Evolutionary conservation across 2,888 invertebrate species (phyloP).

Genomic region (Eupithecia dodoneata): DNA sequence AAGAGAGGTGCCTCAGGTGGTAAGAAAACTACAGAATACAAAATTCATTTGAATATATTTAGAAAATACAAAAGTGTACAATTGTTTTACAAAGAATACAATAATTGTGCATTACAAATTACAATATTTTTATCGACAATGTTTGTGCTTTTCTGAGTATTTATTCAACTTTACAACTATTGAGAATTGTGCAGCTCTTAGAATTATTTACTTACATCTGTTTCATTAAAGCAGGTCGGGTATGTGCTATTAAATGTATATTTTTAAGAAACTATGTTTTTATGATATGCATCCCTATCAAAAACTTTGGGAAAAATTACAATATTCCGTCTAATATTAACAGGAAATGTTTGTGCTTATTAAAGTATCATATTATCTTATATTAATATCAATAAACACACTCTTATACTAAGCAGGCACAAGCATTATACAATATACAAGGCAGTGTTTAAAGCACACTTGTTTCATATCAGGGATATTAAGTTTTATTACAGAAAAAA

Average conservation of each 20-base stretch:
- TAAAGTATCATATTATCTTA: neutral
- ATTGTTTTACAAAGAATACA: conserved; percentile 62
- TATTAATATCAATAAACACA: conserved; percentile 37
- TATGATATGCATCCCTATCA: neutral
- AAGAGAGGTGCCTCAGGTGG: conserved; percentile 4
- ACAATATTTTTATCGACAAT: conserved; percentile 48
- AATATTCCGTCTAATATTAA: neutral
- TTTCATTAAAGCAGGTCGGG: neutral
- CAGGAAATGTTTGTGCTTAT: neutral
- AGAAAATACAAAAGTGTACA: conserved; percentile 78
- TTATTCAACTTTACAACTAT: conserved; percentile 19
- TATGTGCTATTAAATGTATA: neutral
- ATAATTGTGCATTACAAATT: conserved; percentile 62
- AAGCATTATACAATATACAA: conserved; percentile 70
- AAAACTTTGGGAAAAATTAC: neutral
- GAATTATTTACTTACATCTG: neutral
- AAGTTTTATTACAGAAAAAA: neutral
- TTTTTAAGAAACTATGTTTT: conserved; percentile 2
- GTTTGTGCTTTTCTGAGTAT: conserved; percentile 55
- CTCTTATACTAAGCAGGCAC: conserved; percentile 68
- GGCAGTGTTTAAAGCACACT: conserved; percentile 64
- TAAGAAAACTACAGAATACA: conserved; percentile 47
- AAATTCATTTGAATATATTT: conserved; percentile 70
- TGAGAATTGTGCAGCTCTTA: conserved; percentile 2
- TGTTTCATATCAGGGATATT: neutral